phyloP scores from a whole-genome alignment of 2,888 invertebrate species.

The Tineola bisselliella region DNA sequence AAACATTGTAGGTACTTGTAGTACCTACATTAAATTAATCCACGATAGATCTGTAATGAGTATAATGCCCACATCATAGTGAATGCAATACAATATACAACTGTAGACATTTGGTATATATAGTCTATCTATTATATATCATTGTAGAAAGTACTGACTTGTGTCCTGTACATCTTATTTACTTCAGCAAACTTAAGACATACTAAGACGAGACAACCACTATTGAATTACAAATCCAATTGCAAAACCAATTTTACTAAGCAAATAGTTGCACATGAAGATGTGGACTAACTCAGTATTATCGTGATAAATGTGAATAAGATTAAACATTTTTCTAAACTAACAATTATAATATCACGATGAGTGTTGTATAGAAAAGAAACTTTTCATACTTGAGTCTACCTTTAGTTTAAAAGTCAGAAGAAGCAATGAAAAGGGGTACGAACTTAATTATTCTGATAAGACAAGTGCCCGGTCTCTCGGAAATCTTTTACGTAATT shows the following conservation, averaged over 20 bases:
- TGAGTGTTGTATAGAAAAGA: too few species aligned
- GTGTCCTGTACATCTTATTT: background rate
- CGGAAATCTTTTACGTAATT: background rate
- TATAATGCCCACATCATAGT: too few species aligned
- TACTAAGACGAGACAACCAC: background rate
- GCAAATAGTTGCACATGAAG: background rate
- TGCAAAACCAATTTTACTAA: background rate
- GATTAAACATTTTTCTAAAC: background rate
- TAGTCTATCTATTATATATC: too few species aligned
- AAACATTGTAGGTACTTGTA: too few species aligned
- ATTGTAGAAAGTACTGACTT: too few species aligned
- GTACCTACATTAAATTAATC: too few species aligned
- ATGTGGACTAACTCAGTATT: background rate
- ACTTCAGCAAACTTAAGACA: slow-evolving; percentile 11
- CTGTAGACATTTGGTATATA: too few species aligned
- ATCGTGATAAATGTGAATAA: background rate
- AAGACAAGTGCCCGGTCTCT: background rate
- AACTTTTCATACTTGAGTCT: too few species aligned
- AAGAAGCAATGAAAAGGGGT: background rate
- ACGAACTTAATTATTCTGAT: background rate
- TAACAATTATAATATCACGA: too few species aligned
- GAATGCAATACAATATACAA: too few species aligned
- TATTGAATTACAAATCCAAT: slow-evolving; percentile 3
- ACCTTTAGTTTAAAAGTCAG: background rate
- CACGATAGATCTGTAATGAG: too few species aligned